Evolutionary conservation across 2,797 vertebrate species (phyloP).

Genomic region (Diceros bicornis): DNA sequence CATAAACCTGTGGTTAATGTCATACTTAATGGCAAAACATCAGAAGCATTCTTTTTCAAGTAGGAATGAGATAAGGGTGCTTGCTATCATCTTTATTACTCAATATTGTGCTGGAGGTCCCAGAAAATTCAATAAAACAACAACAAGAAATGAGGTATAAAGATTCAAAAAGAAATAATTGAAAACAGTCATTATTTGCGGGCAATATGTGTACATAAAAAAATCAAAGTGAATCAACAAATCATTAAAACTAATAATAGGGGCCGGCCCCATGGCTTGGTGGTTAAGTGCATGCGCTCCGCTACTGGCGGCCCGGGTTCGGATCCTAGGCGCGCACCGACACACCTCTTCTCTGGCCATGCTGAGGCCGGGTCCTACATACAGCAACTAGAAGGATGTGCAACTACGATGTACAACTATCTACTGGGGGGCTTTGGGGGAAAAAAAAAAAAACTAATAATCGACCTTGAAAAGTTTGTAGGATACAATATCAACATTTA

Average conservation of each 20-base stretch:
- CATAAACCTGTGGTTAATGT: not conserved
- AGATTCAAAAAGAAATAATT: not conserved
- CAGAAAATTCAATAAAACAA: not conserved
- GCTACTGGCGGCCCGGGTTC: too few species aligned
- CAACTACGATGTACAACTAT: too few species aligned
- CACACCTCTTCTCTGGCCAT: too few species aligned
- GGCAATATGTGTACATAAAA: not conserved
- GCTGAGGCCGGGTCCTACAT: too few species aligned
- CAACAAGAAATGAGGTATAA: not conserved
- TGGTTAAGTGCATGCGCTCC: too few species aligned
- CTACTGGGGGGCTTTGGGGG: too few species aligned
- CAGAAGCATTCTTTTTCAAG: not conserved
- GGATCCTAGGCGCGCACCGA: too few species aligned
- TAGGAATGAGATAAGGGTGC: not conserved
- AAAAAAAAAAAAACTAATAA: not conserved
- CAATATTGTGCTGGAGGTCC: not conserved
- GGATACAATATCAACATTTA: not conserved
- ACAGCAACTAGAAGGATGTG: too few species aligned
- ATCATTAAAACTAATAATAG: not conserved
- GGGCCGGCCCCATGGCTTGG: too few species aligned
- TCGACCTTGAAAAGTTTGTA: not conserved
- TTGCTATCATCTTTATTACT: not conserved
- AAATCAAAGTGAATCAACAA: not conserved
- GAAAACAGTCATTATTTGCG: not conserved
- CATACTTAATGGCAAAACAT: not conserved